phyloP scores from a whole-genome alignment of 92 coral and sea anemone species.

The Hydrozoanthus gracilis region DNA sequence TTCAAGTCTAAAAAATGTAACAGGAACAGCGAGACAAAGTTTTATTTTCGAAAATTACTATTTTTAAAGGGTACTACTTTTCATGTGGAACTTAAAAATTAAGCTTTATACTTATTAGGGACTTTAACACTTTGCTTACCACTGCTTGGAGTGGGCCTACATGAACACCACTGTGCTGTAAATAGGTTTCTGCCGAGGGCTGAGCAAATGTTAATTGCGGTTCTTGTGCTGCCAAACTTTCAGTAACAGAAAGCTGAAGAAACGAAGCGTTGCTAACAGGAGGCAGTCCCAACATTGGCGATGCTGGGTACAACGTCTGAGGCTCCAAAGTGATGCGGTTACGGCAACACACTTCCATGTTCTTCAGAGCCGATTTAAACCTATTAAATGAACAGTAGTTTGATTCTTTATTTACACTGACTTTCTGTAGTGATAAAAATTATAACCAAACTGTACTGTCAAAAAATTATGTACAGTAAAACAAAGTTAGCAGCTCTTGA shows the following conservation, averaged over 20 bases:
- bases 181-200: slow-evolving; percentile 68
- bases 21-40: too few relatives aligned
- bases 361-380: slow-evolving; percentile 90
- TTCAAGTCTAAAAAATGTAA: too few relatives aligned
- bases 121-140: slow-evolving; percentile 55
- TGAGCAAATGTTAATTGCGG: slow-evolving; percentile 57
- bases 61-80: too few relatives aligned
- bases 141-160: slow-evolving; percentile 80
- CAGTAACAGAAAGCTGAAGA: slow-evolving; percentile 70
- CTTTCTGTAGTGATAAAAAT: neutral
- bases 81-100: too few relatives aligned
- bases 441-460: too few relatives aligned
- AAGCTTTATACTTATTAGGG: too few relatives aligned
- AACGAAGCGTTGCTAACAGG: slow-evolving; percentile 66
- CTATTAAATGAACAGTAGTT: slow-evolving; percentile 31
- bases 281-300: slow-evolving; percentile 73
- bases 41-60: too few relatives aligned
- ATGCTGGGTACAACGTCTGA: slow-evolving; percentile 54
- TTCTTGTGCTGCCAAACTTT: slow-evolving; percentile 74
- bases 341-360: slow-evolving; percentile 96
- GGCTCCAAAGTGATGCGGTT: slow-evolving; percentile 77
- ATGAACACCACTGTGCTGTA: slow-evolving; percentile 62
- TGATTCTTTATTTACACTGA: neutral
- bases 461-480: too few relatives aligned
- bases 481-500: too few relatives aligned